Evolutionary conservation across 1,140 invertebrate genomes (phyloP).

Genomic region (Bombus terrestris): DNA sequence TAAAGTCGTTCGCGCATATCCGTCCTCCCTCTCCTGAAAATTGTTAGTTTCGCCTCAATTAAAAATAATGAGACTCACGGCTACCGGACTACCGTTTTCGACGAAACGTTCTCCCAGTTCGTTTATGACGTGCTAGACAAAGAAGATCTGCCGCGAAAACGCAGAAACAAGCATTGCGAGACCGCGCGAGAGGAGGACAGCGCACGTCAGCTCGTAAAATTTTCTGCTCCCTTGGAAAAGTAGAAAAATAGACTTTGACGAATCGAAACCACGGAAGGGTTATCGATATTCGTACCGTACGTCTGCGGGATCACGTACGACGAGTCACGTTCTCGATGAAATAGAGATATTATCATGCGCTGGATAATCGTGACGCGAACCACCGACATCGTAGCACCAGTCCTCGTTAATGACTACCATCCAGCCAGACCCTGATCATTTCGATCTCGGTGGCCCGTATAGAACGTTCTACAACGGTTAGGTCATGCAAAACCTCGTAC

Average conservation of each 20-base stretch:
- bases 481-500: conserved; percentile 1
- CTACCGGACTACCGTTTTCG: background rate
- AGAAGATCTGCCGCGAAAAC: background rate
- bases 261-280: background rate
- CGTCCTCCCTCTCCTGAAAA: background rate
- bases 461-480: conserved; percentile 30
- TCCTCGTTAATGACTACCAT: conserved; percentile 56
- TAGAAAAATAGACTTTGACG: background rate
- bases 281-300: background rate
- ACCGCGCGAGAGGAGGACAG: background rate
- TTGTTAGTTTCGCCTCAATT: conserved; percentile 50
- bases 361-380: conserved; percentile 52
- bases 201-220: background rate
- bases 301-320: conserved; percentile 11
- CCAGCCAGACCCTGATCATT: conserved; percentile 42
- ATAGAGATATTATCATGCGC: conserved; percentile 52
- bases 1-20: conserved; percentile 16
- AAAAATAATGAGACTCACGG: conserved; percentile 40
- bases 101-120: background rate
- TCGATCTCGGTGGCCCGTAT: conserved; percentile 44
- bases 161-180: background rate
- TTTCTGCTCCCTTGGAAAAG: background rate
- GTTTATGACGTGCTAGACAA: background rate
- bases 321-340: conserved; percentile 28
- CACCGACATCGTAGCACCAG: conserved; percentile 36